phyloP scores from a whole-genome alignment of 1,140 invertebrate genomes.

The Sinella curviseta region DNA sequence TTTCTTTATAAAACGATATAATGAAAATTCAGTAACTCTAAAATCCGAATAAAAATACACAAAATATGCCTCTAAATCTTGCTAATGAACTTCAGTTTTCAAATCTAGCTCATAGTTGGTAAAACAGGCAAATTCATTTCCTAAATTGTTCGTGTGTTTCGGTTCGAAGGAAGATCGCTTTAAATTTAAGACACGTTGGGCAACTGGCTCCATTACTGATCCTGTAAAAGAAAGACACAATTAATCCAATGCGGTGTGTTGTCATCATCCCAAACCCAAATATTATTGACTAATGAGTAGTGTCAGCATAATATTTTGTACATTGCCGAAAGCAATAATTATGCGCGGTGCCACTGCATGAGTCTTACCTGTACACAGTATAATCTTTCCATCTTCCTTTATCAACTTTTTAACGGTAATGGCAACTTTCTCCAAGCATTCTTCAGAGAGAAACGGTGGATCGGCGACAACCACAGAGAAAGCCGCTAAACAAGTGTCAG shows the following conservation, averaged over 20 bases:
- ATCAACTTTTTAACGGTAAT: slow-evolving; percentile 73
- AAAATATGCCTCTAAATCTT: too few relatives aligned
- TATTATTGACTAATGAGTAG: too few relatives aligned
- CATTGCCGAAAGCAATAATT: too few relatives aligned
- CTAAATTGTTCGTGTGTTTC: slow-evolving; percentile 81
- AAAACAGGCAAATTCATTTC: slow-evolving; percentile 89
- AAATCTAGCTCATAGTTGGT: slow-evolving; percentile 73
- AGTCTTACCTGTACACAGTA: slow-evolving; percentile 81
- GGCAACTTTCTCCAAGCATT: slow-evolving; percentile 84
- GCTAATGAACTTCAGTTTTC: background rate
- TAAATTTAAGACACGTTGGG: slow-evolving; percentile 65
- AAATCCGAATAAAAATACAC: too few relatives aligned
- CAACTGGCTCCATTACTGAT: slow-evolving; percentile 72
- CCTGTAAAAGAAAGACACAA: slow-evolving; percentile 59
- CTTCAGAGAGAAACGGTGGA: slow-evolving; percentile 86
- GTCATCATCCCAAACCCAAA: too few relatives aligned
- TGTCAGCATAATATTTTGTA: background rate
- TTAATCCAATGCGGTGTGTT: too few relatives aligned
- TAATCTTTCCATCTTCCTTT: slow-evolving; percentile 72
- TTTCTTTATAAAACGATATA: too few relatives aligned
- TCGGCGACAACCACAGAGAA: slow-evolving; percentile 76
- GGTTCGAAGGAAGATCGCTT: slow-evolving; percentile 73
- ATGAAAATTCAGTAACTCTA: too few relatives aligned
- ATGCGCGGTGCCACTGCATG: too few relatives aligned
- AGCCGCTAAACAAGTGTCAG: slow-evolving; percentile 60